phyloP scores from a whole-genome alignment of 2,888 invertebrate species.

The Julus scanicus region DNA sequence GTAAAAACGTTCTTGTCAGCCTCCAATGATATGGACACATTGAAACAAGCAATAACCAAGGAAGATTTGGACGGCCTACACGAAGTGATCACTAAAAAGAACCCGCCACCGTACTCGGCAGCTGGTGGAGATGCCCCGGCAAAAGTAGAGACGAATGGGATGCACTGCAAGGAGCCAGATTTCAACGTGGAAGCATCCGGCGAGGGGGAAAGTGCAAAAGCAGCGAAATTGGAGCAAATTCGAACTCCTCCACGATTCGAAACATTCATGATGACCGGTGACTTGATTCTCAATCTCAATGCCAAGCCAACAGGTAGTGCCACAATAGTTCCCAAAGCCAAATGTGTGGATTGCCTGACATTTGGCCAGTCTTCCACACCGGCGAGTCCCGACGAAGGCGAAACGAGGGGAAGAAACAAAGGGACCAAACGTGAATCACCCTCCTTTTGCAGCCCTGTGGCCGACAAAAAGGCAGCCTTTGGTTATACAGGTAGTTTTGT shows the following conservation, averaged over 20 bases:
- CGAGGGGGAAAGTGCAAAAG: constrained; percentile 50
- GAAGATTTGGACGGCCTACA: constrained; percentile 61
- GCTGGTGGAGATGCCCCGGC: background rate
- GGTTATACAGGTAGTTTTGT: constrained; percentile 73
- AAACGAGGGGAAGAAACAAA: constrained; percentile 49
- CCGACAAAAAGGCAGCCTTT: constrained; percentile 60
- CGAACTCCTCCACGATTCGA: constrained; percentile 72
- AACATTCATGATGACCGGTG: constrained; percentile 98
- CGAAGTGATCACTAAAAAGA: constrained; percentile 59
- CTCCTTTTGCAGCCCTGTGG: constrained; percentile 59
- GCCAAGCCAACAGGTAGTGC: constrained; percentile 56
- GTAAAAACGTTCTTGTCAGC: constrained; percentile 65
- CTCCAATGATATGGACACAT: constrained; percentile 64
- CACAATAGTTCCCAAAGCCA: constrained; percentile 56
- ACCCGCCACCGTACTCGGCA: background rate
- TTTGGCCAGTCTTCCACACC: constrained; percentile 58
- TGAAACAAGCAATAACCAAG: constrained; percentile 61
- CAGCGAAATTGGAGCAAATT: constrained; percentile 52
- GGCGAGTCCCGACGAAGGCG: constrained; percentile 49
- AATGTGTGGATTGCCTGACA: constrained; percentile 57
- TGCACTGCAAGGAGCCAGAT: constrained; percentile 51
- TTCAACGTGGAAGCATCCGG: constrained; percentile 49
- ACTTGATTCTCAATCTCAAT: constrained; percentile 87
- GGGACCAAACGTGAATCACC: constrained; percentile 58
- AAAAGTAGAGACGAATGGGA: constrained; percentile 56